Base-by-base conservation (phyloP, 1,140 invertebrate species). In the Sycobia sp. region DNA sequence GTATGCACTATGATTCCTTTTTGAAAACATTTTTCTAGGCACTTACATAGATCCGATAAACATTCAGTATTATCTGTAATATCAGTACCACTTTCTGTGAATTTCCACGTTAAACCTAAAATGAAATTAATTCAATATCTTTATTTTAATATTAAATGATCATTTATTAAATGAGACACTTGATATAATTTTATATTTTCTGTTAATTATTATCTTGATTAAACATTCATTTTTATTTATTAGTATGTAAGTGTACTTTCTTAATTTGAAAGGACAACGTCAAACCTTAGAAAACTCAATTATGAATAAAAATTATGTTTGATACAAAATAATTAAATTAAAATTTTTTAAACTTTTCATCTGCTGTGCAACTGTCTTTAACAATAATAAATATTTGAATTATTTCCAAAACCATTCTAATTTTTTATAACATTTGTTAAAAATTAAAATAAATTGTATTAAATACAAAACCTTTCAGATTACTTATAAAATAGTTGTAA, bases 11-110 rank as follows among this genome's bases (percentile, higher is more conserved):
- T 36, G 16, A 85, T 65, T 8, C 82, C 84, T 55, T 77, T 79
- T 67, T 81, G 78, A 23, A 86, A 78, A 57, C 84, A 83, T 71
- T 71, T 81, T 69, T 86, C 84, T 41, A 85, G 67, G 60, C 73
- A 78, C 43, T 77, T 75, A 57, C 81, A 84, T 64, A 86, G 83
- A 1, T 63, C 55, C 34, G 69, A 22, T 9, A 85, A 62, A 67
- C 81, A 59, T 38, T 68, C 58, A 69, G 82, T 78, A 27, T 76
- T 69, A 67, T 84, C 82, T 25, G 61, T 77, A 57, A 84, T 81
- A 3, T 67, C 68, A 9, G 68, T 67, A 27, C 67, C 68, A 18
- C 56, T 60, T 68, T 83, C 77, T 49, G 78, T 70, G 51, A 85
- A 76, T 66, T 78, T 81, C 22, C 76, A 63, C 29, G 78, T 76